Evolutionary conservation across 2,113 vertebrate species (phyloP).

Genomic region (Chamaetylas fuelleborni): DNA sequence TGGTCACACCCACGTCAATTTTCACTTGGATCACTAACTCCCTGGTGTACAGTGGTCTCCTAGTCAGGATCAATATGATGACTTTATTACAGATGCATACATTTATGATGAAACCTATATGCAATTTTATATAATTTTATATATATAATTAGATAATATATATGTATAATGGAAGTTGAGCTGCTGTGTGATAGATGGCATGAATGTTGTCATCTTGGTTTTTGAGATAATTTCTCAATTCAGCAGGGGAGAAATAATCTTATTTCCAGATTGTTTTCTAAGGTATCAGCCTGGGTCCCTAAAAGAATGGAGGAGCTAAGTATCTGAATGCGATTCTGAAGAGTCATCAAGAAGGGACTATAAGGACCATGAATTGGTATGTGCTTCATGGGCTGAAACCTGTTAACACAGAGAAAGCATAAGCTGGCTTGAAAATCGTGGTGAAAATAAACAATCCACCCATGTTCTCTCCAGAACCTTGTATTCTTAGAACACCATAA

Average conservation of each 20-base stretch:
- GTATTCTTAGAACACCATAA: not conserved
- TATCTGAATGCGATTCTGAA: not conserved
- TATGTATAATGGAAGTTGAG: not conserved
- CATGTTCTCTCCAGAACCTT: not conserved
- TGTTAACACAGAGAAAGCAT: not conserved
- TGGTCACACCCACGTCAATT: rapidly evolving
- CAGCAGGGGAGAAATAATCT: not conserved
- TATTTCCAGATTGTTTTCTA: not conserved
- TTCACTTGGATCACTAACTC: not conserved
- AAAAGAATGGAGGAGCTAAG: not conserved
- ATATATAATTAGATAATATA: not conserved
- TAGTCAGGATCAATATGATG: not conserved
- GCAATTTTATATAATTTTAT: not conserved
- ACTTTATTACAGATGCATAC: not conserved
- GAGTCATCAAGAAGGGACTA: not conserved
- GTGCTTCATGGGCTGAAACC: not conserved
- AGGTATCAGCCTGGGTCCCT: not conserved
- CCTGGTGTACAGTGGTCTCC: not conserved
- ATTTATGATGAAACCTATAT: not conserved
- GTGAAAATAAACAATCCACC: not conserved
- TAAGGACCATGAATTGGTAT: not conserved
- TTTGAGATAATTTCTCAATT: not conserved
- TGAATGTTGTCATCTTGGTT: not conserved
- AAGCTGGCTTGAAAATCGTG: not conserved
- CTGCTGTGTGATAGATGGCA: not conserved